Evolutionary conservation across 1,140 invertebrate genomes (phyloP).

Genomic region (Drosophila asahinai): DNA sequence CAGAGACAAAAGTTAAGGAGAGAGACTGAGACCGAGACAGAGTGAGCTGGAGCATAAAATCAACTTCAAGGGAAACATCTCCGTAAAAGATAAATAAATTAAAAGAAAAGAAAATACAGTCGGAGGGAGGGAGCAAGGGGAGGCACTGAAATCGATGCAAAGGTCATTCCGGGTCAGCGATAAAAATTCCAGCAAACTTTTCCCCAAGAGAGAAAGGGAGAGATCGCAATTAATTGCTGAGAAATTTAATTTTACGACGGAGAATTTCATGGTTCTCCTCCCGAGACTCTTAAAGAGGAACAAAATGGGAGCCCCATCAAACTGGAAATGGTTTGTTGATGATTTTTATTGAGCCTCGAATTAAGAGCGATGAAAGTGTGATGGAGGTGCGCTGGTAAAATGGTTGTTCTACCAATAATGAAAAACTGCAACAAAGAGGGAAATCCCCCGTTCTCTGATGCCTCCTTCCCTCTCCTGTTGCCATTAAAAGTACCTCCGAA

Average conservation of each 20-base stretch:
- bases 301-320: slow-evolving; percentile 38
- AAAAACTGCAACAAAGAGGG: slow-evolving; percentile 38
- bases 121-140: not conserved
- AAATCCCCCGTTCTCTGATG: not conserved
- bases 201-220: not conserved
- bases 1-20: slow-evolving; percentile 12
- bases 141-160: slow-evolving; percentile 45
- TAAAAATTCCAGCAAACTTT: slow-evolving; percentile 48
- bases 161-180: slow-evolving; percentile 50
- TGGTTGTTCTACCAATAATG: slow-evolving; percentile 2
- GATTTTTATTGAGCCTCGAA: slow-evolving; percentile 46
- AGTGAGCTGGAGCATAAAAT: slow-evolving; percentile 36
- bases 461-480: too few species aligned
- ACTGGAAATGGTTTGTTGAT: slow-evolving; percentile 43
- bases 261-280: slow-evolving; percentile 31
- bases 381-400: slow-evolving; percentile 16
- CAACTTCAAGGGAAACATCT: slow-evolving; percentile 31
- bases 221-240: slow-evolving; percentile 53
- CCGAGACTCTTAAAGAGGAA: slow-evolving; percentile 35
- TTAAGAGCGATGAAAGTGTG: slow-evolving; percentile 28
- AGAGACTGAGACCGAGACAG: not conserved
- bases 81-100: slow-evolving; percentile 56
- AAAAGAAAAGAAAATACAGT: slow-evolving; percentile 34
- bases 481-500: slow-evolving; percentile 46
- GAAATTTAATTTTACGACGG: slow-evolving; percentile 53